These are phyloP conservation scores for Sthenelais limicola DNA, from an alignment of 2,888 invertebrate genomes.

Conservation along the genomic window DNA sequence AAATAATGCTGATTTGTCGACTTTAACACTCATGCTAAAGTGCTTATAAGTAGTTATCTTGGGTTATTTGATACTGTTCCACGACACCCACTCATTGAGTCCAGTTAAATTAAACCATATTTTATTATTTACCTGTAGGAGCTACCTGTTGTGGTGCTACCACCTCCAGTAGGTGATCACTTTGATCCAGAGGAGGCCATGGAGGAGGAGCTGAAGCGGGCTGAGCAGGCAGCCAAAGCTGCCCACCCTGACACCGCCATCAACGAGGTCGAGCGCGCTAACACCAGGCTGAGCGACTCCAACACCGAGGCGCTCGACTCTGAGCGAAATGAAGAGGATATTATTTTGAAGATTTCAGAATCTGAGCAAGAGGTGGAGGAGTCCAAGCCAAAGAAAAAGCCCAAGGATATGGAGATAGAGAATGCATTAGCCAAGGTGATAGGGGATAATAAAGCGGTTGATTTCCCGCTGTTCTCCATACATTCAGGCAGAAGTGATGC, in stretches of 20 bases:
- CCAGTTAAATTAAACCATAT: too few relatives aligned
- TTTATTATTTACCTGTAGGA: too few relatives aligned
- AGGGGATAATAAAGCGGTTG: conserved; percentile 51
- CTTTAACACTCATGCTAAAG: too few relatives aligned
- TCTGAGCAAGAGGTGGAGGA: conserved; percentile 11
- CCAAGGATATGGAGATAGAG: conserved; percentile 12
- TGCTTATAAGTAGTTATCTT: too few relatives aligned
- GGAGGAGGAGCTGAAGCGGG: conserved; percentile 8
- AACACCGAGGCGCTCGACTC: neutral
- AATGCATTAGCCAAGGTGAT: conserved; percentile 32
- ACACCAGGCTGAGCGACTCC: conserved; percentile 1
- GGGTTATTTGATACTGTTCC: too few relatives aligned
- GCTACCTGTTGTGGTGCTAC: conserved; percentile 57
- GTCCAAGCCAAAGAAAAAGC: neutral
- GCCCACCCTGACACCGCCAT: conserved; percentile 21
- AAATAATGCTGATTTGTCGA: too few relatives aligned
- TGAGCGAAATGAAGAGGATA: neutral
- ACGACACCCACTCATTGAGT: too few relatives aligned
- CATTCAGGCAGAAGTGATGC: conserved; percentile 56
- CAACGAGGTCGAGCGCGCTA: conserved; percentile 21
- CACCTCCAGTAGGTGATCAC: conserved; percentile 55
- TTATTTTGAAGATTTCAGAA: too few relatives aligned
- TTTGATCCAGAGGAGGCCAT: conserved; percentile 25
- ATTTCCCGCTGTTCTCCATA: conserved; percentile 64
- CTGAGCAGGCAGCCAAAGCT: neutral